Base-by-base conservation (phyloP, 2,113 vertebrate species). In the Myotis yumanensis region DNA sequence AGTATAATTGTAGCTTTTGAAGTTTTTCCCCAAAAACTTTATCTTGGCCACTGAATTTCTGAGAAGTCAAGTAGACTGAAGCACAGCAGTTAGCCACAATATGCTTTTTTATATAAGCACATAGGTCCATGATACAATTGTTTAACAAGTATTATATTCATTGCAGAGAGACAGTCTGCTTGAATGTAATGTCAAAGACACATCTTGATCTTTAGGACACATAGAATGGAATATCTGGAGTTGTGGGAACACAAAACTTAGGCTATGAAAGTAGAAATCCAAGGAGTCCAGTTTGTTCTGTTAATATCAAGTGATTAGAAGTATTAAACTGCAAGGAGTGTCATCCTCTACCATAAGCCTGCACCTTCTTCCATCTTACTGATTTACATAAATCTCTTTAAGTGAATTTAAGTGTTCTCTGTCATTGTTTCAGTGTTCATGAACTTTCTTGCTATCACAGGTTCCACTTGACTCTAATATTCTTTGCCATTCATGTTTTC, bases 1-100 rank as follows among this genome's bases (percentile, higher is more conserved):
- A 59, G 10, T 94, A 22, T 75, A 86, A 75, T 51, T 32, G 11
- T 20, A 94, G 51, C 40, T 86, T 92, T 94, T 69, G 68, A 76
- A 86, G 25, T 57, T n/a, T 4, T 20, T 20, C 10, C 30, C 32
- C 77, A 17, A 1, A 52, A 80, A 52, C 52, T 81, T 77, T 64
- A 15, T 62, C n/a, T 46, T 68, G 37, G 25, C 7, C 77, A 30
- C 28, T 76, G 22, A 37, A 37, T 86, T 93, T 96, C 40, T 90
- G 64, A 66, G 77, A 86, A 66, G 28, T 37, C 75, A 82, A 32
- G 14, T 23, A 76, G 35, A 35, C 2, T 28, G 92, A 91, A 86
- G 28, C 96, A 86, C 83, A 95, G 85, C 54, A 82, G 43, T 84
- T 37, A 3, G 51, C 81, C 43, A 5, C 9, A 28, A 23, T 7